phyloP scores from a whole-genome alignment of 2,113 vertebrate genomes.

The Lampris megalopsis region DNA sequence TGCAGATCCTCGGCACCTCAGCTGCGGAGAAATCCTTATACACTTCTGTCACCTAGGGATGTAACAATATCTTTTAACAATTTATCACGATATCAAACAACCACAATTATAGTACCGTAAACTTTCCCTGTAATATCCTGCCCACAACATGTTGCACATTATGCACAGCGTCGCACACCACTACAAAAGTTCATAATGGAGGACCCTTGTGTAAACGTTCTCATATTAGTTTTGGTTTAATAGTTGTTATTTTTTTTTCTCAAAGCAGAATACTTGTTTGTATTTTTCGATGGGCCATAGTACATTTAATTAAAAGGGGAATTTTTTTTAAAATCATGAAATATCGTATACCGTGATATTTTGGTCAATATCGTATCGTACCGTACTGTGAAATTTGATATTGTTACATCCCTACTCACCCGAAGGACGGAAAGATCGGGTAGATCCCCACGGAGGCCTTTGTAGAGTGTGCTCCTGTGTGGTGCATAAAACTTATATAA shows the following conservation, averaged over 20 bases:
- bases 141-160: neutral
- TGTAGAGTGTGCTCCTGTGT: constrained; percentile 9
- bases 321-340: neutral
- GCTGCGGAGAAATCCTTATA: too few relatives aligned
- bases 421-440: neutral
- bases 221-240: neutral
- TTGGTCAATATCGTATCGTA: neutral
- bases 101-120: neutral
- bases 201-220: neutral
- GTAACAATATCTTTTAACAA: too few relatives aligned
- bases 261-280: neutral
- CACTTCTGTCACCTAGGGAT: too few relatives aligned
- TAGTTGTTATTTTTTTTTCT: neutral
- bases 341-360: neutral
- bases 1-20: too few relatives aligned
- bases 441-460: neutral
- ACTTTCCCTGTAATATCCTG: neutral
- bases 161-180: neutral
- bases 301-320: constrained; percentile 5
- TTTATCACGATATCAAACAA: too few relatives aligned
- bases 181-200: neutral
- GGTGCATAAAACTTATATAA: constrained; percentile 2
- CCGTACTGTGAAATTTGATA: too few relatives aligned
- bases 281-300: neutral
- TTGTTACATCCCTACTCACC: neutral